These are phyloP conservation scores for Ceryle rudis DNA, from an alignment of 2,797 vertebrate species.

Conservation along the genomic window DNA sequence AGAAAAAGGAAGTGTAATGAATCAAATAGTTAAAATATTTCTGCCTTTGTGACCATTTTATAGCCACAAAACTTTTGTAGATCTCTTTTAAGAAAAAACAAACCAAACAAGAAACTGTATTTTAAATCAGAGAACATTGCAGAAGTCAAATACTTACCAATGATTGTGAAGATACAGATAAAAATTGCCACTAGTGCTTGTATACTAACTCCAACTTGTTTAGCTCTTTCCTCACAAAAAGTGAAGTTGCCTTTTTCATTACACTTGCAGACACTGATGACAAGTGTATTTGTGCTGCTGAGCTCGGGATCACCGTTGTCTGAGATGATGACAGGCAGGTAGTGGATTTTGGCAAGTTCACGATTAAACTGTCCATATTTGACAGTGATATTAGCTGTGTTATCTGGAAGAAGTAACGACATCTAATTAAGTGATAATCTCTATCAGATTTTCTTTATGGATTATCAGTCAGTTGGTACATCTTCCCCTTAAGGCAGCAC, in stretches of 20 bases:
- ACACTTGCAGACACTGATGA: slow-evolving; percentile 89
- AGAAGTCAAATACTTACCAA: slow-evolving; percentile 79
- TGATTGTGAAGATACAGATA: slow-evolving; percentile 90
- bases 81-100: not conserved
- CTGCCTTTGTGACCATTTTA: not conserved
- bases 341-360: slow-evolving; percentile 84
- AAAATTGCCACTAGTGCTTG: slow-evolving; percentile 90
- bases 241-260: slow-evolving; percentile 77
- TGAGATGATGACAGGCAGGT: slow-evolving; percentile 85
- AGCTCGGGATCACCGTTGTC: slow-evolving; percentile 86
- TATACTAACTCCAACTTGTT: slow-evolving; percentile 82
- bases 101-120: too few relatives aligned
- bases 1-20: not conserved
- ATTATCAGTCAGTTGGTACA: not conserved
- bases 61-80: not conserved
- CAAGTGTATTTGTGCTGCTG: slow-evolving; percentile 81
- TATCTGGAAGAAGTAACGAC: slow-evolving; percentile 80
- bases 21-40: not conserved
- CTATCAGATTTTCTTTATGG: not conserved
- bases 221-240: slow-evolving; percentile 80
- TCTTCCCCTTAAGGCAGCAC: not conserved
- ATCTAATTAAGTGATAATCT: not conserved
- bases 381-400: slow-evolving; percentile 87
- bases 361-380: slow-evolving; percentile 87
- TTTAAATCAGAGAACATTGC: not conserved